phyloP scores from a whole-genome alignment of 1,140 invertebrate genomes.

The Cepaea nemoralis region DNA sequence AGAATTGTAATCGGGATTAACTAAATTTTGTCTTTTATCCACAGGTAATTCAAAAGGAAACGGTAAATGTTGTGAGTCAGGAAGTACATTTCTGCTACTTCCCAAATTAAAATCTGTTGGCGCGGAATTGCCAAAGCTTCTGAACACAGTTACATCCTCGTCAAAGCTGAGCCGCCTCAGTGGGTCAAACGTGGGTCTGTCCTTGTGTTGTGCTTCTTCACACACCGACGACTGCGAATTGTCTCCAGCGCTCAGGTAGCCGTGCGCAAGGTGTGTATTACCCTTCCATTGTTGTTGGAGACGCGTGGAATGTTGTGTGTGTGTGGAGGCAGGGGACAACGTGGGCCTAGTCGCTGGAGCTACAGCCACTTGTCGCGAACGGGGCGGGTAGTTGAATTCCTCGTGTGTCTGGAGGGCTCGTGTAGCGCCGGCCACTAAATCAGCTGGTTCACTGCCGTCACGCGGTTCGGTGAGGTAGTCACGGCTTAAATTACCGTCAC shows the following conservation, averaged over 20 bases:
- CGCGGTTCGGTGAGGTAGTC: not conserved
- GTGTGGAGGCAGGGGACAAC: not conserved
- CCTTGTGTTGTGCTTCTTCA: not conserved
- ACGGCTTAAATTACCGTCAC: not conserved
- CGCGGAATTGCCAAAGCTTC: not conserved
- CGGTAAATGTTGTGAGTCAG: too few relatives aligned
- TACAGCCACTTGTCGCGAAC: not conserved
- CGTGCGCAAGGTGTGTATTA: not conserved
- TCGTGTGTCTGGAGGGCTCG: not conserved
- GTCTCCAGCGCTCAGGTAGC: not conserved
- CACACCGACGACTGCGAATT: not conserved
- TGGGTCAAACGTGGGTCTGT: not conserved
- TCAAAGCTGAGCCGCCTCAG: not conserved
- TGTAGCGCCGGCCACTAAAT: not conserved
- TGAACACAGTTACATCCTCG: not conserved
- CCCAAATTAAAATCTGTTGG: too few relatives aligned
- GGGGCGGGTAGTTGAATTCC: not conserved
- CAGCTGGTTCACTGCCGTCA: not conserved
- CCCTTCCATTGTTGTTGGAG: not conserved
- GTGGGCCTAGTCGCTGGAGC: not conserved
- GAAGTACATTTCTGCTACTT: too few relatives aligned
- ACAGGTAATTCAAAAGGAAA: too few relatives aligned
- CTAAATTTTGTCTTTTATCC: too few relatives aligned
- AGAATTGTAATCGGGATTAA: too few relatives aligned
- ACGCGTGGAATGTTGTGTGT: not conserved